phyloP scores from a whole-genome alignment of 1,140 invertebrate species.

The Berghia stephanieae region DNA sequence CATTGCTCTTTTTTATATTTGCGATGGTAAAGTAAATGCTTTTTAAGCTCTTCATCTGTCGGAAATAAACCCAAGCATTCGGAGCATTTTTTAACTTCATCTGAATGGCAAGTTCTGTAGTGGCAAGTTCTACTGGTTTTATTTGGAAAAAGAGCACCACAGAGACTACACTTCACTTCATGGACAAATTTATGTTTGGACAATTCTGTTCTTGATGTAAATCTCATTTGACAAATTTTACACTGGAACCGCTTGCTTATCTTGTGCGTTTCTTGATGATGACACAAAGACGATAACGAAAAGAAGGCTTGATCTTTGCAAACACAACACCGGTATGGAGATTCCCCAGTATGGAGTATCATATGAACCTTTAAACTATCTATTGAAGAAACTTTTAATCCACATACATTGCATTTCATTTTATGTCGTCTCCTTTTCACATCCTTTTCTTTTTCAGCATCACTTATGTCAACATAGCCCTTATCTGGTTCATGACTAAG shows the following conservation, averaged over 20 bases:
- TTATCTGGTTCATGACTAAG: constrained; percentile 15
- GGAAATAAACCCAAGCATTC: constrained; percentile 13
- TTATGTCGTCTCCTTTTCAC: constrained; percentile 10
- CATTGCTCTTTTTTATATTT: constrained; percentile 23
- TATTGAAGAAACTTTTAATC: constrained; percentile 19
- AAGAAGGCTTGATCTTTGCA: constrained; percentile 24
- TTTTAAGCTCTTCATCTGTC: constrained; percentile 12
- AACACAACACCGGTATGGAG: constrained; percentile 26
- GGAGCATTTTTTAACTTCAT: constrained; percentile 16
- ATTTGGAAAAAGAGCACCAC: constrained; percentile 27
- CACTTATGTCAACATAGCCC: background rate
- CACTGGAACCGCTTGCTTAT: constrained; percentile 20
- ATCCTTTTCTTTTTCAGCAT: background rate
- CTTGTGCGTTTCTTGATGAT: constrained; percentile 25
- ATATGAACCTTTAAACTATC: constrained; percentile 31
- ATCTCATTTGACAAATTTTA: constrained; percentile 12
- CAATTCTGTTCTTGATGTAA: constrained; percentile 20
- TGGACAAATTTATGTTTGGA: constrained; percentile 29
- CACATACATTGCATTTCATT: constrained; percentile 32
- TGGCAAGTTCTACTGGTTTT: constrained; percentile 30
- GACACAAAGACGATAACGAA: constrained; percentile 18
- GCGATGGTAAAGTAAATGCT: constrained; percentile 20
- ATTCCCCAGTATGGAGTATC: constrained; percentile 30
- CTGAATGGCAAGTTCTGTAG: constrained; percentile 13
- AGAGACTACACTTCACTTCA: constrained; percentile 22